Evolutionary conservation across 2,113 vertebrate species (phyloP).

Genomic region (Tringa solitaria): DNA sequence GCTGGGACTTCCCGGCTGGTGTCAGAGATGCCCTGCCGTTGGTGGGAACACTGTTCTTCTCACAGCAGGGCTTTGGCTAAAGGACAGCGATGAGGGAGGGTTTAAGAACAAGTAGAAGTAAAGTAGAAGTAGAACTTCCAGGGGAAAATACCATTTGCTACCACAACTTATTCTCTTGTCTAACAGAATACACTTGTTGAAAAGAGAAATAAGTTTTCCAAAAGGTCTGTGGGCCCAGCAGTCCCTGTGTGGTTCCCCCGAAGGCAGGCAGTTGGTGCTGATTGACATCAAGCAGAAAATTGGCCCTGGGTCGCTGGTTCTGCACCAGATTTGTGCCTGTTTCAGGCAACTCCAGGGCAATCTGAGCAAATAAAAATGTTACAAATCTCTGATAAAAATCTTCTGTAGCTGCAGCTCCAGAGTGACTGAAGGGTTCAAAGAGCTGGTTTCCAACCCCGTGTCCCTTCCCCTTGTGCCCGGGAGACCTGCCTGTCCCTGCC

Average conservation of each 20-base stretch:
- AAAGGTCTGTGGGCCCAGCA: background rate
- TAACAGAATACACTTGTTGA: background rate
- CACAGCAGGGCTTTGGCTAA: background rate
- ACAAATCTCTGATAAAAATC: background rate
- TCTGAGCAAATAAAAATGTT: background rate
- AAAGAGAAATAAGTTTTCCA: background rate
- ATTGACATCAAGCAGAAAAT: background rate
- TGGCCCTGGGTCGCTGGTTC: background rate
- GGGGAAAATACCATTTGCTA: background rate
- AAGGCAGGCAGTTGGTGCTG: background rate
- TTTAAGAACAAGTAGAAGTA: background rate
- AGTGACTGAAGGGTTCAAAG: background rate
- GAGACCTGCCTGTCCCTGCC: background rate
- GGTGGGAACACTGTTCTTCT: background rate
- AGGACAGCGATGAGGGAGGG: background rate
- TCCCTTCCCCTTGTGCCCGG: background rate
- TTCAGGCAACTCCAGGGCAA: background rate
- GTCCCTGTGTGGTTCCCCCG: background rate
- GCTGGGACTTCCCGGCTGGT: background rate
- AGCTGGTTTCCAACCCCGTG: accelerated
- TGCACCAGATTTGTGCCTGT: background rate
- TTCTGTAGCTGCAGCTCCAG: accelerated
- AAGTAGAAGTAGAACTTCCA: background rate
- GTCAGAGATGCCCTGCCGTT: background rate
- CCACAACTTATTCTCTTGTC: background rate